phyloP scores from a whole-genome alignment of 2,888 invertebrate species.

The Pachycephus smyrnensis region DNA sequence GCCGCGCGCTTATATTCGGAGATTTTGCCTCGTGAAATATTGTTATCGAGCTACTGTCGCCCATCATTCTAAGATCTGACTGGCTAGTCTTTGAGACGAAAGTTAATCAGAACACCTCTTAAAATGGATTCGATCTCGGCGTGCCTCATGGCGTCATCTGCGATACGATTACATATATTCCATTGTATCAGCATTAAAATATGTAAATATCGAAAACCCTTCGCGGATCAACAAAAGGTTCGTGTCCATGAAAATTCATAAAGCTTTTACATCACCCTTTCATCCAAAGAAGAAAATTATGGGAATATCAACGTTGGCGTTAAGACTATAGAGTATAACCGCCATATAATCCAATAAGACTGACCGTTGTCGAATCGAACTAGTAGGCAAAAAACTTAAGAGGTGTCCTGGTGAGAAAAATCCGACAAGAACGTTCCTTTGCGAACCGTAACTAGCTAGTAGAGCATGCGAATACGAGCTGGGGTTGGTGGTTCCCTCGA shows the following conservation, averaged over 20 bases:
- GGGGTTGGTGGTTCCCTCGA: constrained; percentile 45
- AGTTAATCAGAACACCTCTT: not conserved
- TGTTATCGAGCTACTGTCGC: not conserved
- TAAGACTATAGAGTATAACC: no score
- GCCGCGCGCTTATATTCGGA: not conserved
- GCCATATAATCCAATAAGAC: not conserved
- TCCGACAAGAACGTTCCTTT: not conserved
- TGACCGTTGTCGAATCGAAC: not conserved
- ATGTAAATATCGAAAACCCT: not conserved
- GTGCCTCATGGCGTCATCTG: not conserved
- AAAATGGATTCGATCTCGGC: not conserved
- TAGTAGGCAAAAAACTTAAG: not conserved
- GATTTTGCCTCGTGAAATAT: not conserved
- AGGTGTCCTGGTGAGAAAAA: not conserved
- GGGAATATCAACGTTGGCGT: not conserved
- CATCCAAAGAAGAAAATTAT: not conserved
- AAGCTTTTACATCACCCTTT: not conserved
- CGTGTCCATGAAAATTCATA: not conserved
- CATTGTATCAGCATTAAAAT: not conserved
- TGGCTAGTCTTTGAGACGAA: not conserved
- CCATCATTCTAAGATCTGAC: not conserved
- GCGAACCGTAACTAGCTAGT: not conserved
- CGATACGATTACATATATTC: not conserved
- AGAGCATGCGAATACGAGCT: not conserved
- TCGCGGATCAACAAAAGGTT: not conserved